Evolutionary conservation across 2,797 vertebrate genomes (phyloP).

Genomic region (Thamnophis elegans): DNA sequence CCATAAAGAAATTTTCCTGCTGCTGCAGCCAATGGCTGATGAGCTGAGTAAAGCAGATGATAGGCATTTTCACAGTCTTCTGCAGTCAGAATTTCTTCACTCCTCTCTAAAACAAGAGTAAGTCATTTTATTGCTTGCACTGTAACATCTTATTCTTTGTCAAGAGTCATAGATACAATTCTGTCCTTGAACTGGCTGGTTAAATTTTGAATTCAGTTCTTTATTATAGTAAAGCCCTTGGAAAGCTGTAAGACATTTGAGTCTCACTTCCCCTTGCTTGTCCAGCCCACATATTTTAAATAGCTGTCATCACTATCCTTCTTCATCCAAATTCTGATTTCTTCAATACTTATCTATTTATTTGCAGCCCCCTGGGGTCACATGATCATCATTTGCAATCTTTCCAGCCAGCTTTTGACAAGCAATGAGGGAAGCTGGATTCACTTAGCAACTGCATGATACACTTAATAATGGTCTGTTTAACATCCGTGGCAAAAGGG

Average conservation of each 20-base stretch:
- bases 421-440: too few relatives aligned
- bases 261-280: constrained; percentile 98
- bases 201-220: constrained; percentile 96
- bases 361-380: too few relatives aligned
- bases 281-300: constrained; percentile 97
- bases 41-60: constrained; percentile 96
- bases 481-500: too few relatives aligned
- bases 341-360: constrained; percentile 86
- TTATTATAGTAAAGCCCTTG: constrained; percentile 98
- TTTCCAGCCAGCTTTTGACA: too few relatives aligned
- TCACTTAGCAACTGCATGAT: too few relatives aligned
- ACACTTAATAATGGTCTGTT: too few relatives aligned
- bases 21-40: constrained; percentile 92
- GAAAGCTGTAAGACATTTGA: constrained; percentile 97
- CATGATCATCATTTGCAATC: too few relatives aligned
- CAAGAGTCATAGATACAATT: constrained; percentile 98
- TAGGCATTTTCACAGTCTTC: constrained; percentile 99
- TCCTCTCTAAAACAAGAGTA: constrained; percentile 92
- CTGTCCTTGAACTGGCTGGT: constrained; percentile 99
- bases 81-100: constrained; percentile 93
- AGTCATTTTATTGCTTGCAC: constrained; percentile 99
- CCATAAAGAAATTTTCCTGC: constrained; percentile 90
- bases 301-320: constrained; percentile 97
- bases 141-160: constrained; percentile 98
- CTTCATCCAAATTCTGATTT: constrained; percentile 98